Base-by-base conservation (phyloP, 2,113 vertebrate genomes). In the Semnornis frantzii region DNA sequence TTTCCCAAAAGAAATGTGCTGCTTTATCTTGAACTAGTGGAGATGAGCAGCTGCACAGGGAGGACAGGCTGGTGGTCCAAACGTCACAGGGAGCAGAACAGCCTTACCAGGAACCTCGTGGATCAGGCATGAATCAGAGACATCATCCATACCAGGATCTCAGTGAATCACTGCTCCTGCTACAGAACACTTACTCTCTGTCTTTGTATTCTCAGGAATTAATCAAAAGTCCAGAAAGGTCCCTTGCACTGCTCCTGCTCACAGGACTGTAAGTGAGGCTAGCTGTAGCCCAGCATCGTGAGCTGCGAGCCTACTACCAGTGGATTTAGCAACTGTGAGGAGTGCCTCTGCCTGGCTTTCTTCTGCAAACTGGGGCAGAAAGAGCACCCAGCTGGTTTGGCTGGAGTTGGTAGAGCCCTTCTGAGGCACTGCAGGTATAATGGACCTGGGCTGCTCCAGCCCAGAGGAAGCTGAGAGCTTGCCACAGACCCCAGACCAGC, bases 61-160 rank as follows among this genome's bases (percentile, higher is more conserved):
- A 71, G 24, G 30, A 34, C 12, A 74, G 46, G 30, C 50, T 58
- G 44, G 6, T 74, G 52, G 69, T 23, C 52, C 34, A 76, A 65
- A 34, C 12, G 4, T 54, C 37, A 6, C 1, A 4, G 8, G 12
- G 24, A 78, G 31, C 19, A 80, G 50, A 77, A 55, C 4, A 89
- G n/a, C 30, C 33, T 66, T 71, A 31, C 18, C 34, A 54, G 18
- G 62, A 82, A 68, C 37, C 1, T 2, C n/a, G 16, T 0, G 5
- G 69, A 54, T 39, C 25, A 12, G 30, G 31, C 30, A 27, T 30
- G 44, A 89, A 62, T 59, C 0, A 0, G 63, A 86, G 42, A 19
- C 46, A 60, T 30, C 4, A 0, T 10, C 60, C 1, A 0, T 44
- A 28, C 23, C 55, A 54, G 30, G 30, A 27, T 8, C 9, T 59